Evolutionary conservation across 1,140 invertebrate species (phyloP).

Genomic region (Rhyzopertha dominica): DNA sequence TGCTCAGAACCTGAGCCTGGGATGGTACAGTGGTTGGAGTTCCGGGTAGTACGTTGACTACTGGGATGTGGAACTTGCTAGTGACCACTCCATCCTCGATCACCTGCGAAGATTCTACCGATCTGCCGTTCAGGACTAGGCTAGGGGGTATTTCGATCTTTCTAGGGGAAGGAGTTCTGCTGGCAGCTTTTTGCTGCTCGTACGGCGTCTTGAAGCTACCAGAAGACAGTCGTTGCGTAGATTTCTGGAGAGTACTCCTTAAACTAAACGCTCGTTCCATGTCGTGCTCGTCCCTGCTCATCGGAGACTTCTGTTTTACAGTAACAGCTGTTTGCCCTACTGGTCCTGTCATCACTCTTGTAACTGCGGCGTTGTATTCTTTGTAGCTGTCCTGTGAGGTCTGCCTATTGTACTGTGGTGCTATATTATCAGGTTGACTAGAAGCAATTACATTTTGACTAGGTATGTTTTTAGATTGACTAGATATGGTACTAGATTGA

Average conservation of each 20-base stretch:
- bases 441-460: no score
- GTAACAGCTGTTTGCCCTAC: conserved; percentile 57
- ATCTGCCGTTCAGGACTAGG: conserved; percentile 24
- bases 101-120: conserved; percentile 37
- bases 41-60: conserved; percentile 38
- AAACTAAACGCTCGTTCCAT: conserved; percentile 49
- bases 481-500: no score
- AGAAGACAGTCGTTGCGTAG: no score
- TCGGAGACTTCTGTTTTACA: conserved; percentile 49
- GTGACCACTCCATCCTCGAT: conserved; percentile 44
- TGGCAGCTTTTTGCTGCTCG: no score
- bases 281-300: conserved; percentile 44
- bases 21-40: conserved; percentile 31
- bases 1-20: conserved; percentile 50
- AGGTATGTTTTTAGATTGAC: no score
- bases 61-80: conserved; percentile 46
- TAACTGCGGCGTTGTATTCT: conserved; percentile 56
- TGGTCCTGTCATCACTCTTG: conserved; percentile 60
- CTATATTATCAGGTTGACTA: no score
- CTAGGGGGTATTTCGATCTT: no score
- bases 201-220: no score
- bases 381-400: conserved; percentile 35
- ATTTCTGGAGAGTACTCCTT: conserved; percentile 49
- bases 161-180: no score
- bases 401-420: conserved; percentile 17